phyloP scores from a whole-genome alignment of 2,113 vertebrate species.

The Vireo altiloquus region DNA sequence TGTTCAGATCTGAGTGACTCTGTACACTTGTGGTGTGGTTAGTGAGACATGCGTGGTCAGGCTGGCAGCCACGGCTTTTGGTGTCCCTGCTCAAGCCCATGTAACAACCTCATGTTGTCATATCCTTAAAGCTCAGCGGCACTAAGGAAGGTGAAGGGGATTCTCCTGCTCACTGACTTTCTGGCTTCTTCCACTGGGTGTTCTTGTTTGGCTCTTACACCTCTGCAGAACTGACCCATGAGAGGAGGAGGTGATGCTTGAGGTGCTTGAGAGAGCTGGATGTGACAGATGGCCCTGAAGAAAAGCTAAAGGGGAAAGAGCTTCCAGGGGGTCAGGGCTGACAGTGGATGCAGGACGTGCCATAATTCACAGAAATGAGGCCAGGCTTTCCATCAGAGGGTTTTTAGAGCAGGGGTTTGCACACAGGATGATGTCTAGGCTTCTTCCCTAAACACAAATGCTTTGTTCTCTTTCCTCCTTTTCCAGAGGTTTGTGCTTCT shows the following conservation, averaged over 20 bases:
- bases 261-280: background rate
- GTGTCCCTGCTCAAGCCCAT: background rate
- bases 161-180: background rate
- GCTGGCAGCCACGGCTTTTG: accelerated
- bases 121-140: background rate
- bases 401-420: background rate
- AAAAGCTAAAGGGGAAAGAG: background rate
- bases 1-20: background rate
- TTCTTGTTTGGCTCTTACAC: background rate
- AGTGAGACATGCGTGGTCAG: background rate
- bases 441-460: background rate
- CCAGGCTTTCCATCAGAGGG: background rate
- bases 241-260: background rate
- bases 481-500: background rate
- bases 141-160: background rate
- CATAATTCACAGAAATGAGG: accelerated
- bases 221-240: background rate
- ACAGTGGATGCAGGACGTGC: background rate
- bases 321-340: background rate
- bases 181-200: background rate
- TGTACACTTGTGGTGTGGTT: accelerated
- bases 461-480: background rate
- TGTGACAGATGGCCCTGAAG: background rate
- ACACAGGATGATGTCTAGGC: background rate
- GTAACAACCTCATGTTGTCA: background rate